These are phyloP conservation scores for Ennomos fuscantarius DNA, from an alignment of 2,888 invertebrate species.

Conservation along the genomic window DNA sequence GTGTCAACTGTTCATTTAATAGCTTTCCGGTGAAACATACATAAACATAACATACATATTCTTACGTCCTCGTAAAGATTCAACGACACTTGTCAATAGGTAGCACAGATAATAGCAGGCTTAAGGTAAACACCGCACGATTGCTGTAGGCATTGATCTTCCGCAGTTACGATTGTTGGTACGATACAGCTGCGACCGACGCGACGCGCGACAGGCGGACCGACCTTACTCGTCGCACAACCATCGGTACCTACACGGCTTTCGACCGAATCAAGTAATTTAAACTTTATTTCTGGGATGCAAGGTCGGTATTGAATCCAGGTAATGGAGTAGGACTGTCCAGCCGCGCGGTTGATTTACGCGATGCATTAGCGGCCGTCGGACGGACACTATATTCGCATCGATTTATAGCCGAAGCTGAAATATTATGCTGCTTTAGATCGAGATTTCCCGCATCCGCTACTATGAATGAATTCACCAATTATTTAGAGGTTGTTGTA, in stretches of 20 bases:
- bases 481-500: slow-evolving; percentile 20
- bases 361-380: slow-evolving; percentile 64
- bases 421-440: slow-evolving; percentile 64
- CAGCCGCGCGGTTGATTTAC: slow-evolving; percentile 59
- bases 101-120: neutral
- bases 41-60: too few relatives aligned
- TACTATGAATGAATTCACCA: slow-evolving; percentile 31
- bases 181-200: slow-evolving; percentile 3
- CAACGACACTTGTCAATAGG: neutral
- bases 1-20: slow-evolving; percentile 5
- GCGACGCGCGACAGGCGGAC: slow-evolving; percentile 23
- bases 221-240: slow-evolving; percentile 25
- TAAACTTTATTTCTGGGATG: neutral
- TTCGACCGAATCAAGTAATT: neutral
- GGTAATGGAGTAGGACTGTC: neutral
- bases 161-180: slow-evolving; percentile 22
- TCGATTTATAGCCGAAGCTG: slow-evolving; percentile 58
- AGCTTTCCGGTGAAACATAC: slow-evolving; percentile 5
- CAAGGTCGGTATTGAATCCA: slow-evolving; percentile 1
- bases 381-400: slow-evolving; percentile 45
- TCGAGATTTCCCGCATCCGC: slow-evolving; percentile 37
- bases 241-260: neutral
- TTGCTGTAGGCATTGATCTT: too few relatives aligned
- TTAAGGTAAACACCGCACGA: too few relatives aligned
- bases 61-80: slow-evolving; percentile 2